Conservation (phyloP, 2,113 vertebrate genomes). For the Poeciliopsis retropinna region DNA sequence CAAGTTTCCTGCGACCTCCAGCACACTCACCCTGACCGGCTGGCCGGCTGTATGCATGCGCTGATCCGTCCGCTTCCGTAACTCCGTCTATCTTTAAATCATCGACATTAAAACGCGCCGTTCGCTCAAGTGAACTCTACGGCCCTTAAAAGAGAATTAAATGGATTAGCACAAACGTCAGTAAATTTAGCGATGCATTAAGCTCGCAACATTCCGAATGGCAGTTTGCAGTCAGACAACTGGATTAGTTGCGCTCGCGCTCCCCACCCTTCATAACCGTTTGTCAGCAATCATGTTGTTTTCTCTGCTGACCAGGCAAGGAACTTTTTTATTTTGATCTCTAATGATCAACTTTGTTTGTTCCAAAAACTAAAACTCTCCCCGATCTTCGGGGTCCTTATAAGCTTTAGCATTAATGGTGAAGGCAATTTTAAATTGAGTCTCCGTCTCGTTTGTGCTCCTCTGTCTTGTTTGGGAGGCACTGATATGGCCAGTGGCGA, state of each 20-base stretch:
- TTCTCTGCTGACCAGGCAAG: conserved; percentile 1
- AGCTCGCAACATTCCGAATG: conserved; percentile 68
- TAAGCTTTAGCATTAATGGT: not conserved
- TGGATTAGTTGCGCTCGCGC: conserved; percentile 55
- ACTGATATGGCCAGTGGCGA: conserved; percentile 64
- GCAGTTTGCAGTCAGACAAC: conserved; percentile 62
- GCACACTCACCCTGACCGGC: conserved; percentile 20
- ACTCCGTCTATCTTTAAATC: conserved; percentile 71
- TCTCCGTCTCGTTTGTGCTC: conserved; percentile 37
- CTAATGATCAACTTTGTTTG: conserved; percentile 49
- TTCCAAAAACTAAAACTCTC: conserved; percentile 44
- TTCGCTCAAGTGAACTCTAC: conserved; percentile 74
- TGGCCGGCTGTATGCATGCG: conserved; percentile 14
- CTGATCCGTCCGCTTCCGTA: conserved; percentile 58
- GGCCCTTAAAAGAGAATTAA: conserved; percentile 81
- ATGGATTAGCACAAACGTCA: conserved; percentile 81
- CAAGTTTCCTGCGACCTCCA: conserved; percentile 19
- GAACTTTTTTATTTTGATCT: conserved; percentile 39
- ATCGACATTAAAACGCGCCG: conserved; percentile 70
- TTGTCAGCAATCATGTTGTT: conserved; percentile 40
- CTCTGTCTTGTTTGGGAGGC: conserved; percentile 54
- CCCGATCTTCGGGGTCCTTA: conserved; percentile 24
- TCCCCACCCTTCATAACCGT: conserved; percentile 30
- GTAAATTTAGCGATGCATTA: conserved; percentile 71
- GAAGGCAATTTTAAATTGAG: conserved; percentile 38